phyloP scores from a whole-genome alignment of 2,113 vertebrate genomes.

The Tachuris rubrigastra region DNA sequence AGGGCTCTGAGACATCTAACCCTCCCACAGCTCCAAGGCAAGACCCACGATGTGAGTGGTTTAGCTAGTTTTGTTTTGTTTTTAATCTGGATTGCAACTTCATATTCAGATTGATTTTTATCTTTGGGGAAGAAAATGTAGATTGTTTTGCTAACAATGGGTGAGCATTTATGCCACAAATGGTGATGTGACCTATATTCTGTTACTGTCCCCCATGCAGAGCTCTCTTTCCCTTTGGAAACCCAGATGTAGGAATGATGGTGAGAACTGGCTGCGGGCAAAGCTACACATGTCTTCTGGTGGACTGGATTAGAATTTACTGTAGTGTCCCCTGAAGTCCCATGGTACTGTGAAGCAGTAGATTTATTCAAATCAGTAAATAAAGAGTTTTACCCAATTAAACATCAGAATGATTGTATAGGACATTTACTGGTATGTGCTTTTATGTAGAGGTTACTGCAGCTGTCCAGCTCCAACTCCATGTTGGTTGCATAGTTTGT shows the following conservation, averaged over 20 bases:
- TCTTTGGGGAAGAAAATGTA: conserved; percentile 29
- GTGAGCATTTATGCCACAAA: neutral
- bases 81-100: neutral
- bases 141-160: conserved; percentile 23
- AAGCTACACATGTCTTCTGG: neutral
- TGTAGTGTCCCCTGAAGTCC: neutral
- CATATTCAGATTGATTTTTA: conserved; percentile 28
- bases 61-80: neutral
- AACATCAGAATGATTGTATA: neutral
- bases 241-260: neutral
- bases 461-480: neutral
- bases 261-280: neutral
- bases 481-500: neutral
- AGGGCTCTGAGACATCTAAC: neutral
- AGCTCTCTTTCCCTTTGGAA: neutral
- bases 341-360: neutral
- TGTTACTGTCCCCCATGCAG: neutral
- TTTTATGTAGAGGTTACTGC: neutral
- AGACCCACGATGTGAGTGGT: neutral
- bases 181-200: conserved; percentile 8
- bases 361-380: neutral
- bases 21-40: neutral
- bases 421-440: neutral
- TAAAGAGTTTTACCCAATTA: neutral
- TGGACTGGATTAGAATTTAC: neutral